Evolutionary conservation across 2,888 invertebrate genomes (phyloP), one percentile per base, ranked within the genome.

Genomic region (Drosophila neotestacea): DNA sequence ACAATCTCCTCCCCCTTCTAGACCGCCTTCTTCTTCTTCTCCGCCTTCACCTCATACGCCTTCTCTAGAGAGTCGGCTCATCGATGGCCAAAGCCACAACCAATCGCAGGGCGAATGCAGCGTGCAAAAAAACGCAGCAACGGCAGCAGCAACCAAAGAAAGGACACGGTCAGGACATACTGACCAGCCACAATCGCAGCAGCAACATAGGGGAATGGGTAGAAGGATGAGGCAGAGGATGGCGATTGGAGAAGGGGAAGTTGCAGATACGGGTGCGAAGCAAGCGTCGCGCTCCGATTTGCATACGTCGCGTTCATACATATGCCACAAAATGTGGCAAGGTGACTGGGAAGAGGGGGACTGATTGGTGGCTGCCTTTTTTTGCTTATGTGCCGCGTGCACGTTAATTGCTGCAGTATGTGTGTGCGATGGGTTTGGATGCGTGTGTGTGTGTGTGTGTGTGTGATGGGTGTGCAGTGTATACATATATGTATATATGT

Each of bases 101-200:
- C 86, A 86, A 86, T 86, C 81, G 86, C 81, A 87, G 70, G 72
- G 75, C 87, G 72, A 86, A 62, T 89, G 89, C 86, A 84, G 79
- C 72, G 62, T 80, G 88, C 85, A 80, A 88, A 84, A 86, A 84
- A 88, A 84, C 81, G 81, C 81, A 84, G 76, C 85, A 66, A 47
- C 72, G 27, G 54, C 68, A 44, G 47, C 55, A 62, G 72, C 73
- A 78, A 46, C 72, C 51, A 76, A 68, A 64, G 77, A 60, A 76
- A 64, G 50, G 44, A 72, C 60, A 46, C 54, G 51, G 66, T 69
- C 63, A 73, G 77, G 78, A 77, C 79, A 73, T 59, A 79, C 75
- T 83, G 83, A 79, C 83, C 83, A 82, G 82, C 76, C 85, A 79
- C 69, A 81, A 71, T 52, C 65, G 62, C 60, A 50, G 44, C 13